These are phyloP conservation scores for Drosophila fuyamai DNA, from an alignment of 1,140 invertebrate species.

Conservation along the genomic window DNA sequence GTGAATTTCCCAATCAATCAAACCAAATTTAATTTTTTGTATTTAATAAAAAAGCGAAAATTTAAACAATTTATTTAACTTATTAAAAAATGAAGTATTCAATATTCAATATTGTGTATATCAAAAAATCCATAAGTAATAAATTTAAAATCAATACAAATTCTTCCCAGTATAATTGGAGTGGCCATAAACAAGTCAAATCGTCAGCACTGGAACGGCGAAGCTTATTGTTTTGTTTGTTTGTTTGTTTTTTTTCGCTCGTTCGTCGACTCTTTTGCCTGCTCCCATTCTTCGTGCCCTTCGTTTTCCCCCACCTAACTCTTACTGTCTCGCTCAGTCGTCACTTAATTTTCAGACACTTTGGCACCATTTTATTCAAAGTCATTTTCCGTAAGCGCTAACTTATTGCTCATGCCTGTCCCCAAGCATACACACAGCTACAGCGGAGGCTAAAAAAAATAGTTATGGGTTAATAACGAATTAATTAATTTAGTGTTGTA, in stretches of 20 bases:
- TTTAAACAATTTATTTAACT: too few relatives aligned
- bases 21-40: too few relatives aligned
- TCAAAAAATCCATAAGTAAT: too few relatives aligned
- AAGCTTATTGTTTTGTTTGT: constrained; percentile 58
- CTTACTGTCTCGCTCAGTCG: not conserved
- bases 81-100: too few relatives aligned
- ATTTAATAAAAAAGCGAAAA: too few relatives aligned
- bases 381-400: constrained; percentile 66
- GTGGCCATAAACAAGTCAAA: not conserved
- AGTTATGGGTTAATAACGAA: not conserved
- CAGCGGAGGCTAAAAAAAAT: not conserved
- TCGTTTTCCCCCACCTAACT: not conserved
- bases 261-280: constrained; percentile 29
- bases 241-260: constrained; percentile 50
- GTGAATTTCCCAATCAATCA: too few relatives aligned
- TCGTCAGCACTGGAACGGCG: not conserved
- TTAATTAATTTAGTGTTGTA: too few relatives aligned
- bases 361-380: constrained; percentile 72
- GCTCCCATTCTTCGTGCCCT: constrained; percentile 11
- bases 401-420: constrained; percentile 62
- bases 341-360: constrained; percentile 74
- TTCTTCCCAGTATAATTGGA: too few relatives aligned
- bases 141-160: too few relatives aligned
- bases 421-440: constrained; percentile 17
- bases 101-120: too few relatives aligned